Evolutionary conservation across 2,113 vertebrate genomes (phyloP).

Genomic region (Sapajus apella): DNA sequence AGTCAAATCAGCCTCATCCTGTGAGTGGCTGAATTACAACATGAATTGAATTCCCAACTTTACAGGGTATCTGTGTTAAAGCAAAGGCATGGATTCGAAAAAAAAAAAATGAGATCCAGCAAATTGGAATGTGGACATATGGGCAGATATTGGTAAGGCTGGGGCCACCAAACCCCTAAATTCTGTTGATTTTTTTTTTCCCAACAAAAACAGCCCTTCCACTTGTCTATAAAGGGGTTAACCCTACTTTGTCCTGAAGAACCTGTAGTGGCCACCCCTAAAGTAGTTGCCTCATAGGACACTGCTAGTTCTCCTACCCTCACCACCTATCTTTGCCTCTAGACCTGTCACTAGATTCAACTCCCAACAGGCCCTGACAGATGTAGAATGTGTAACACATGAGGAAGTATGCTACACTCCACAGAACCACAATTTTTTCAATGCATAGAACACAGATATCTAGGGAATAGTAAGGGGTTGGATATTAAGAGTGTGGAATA

Average conservation of each 20-base stretch:
- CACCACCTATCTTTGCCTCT: neutral
- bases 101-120: neutral
- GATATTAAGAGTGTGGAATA: neutral
- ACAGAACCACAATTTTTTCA: neutral
- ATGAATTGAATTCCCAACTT: neutral
- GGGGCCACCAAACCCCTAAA: neutral
- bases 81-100: neutral
- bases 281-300: neutral
- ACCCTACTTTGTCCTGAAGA: neutral
- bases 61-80: neutral
- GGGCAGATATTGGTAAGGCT: neutral
- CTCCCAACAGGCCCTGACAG: neutral
- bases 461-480: neutral
- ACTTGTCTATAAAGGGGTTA: neutral
- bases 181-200: neutral
- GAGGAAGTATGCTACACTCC: neutral
- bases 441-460: neutral
- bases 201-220: neutral
- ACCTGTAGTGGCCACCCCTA: neutral
- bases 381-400: neutral
- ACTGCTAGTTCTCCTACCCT: neutral
- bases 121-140: neutral
- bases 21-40: too few relatives aligned
- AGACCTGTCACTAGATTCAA: neutral
- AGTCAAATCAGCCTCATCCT: too few relatives aligned